Evolutionary conservation across 2,797 vertebrate genomes (phyloP), one percentile per base, ranked within the genome.

Genomic region (Sebastes miniatus): DNA sequence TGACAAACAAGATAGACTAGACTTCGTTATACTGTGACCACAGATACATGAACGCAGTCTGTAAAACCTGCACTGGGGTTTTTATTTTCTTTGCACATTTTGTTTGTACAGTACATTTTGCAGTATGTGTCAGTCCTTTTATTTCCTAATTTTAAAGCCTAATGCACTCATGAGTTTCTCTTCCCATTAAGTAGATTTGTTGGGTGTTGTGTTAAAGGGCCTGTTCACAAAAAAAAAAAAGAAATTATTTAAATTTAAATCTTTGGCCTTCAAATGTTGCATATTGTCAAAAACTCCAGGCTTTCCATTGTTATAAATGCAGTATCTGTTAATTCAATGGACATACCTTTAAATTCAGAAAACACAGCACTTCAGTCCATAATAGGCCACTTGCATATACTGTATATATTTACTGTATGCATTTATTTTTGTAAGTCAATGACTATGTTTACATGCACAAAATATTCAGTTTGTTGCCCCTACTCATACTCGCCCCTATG

Each of bases 61-160:
- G 27, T 56, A 4, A 65, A 83, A 74, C 54, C 29, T 69, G 43
- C 57, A 73, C 14, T 24, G 20, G 25, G 12, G 16, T 52, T 59
- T 67, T 67, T 22, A 12, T 64, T 36, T 34, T 69, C 24, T 83
- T 80, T 76, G 71, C 71, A 89, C 75, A 74, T 56, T 79, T 64
- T 57, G 24, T 73, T 67, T 50, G 20, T 59, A 31, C 52, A 24
- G 50, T 52, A 52, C 3, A 52, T 52, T 52, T 52, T 52, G 14
- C 39, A 43, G 16, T 61, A 61, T 7, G 14, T 63, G 12, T 63
- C 31, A 63, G 27, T 74, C 27, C 29, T 67, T 74, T 72, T 43
- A 43, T n/a, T 34, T 66, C 8, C 18, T 57, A 1, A 36, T 73
- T 61, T 57, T 5, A 66, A 74, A 8, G 27, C 29, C 24, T 69